Percentiles rank a stretch among this genome's conserved stretches.
Conservation (phyloP, 2,888 invertebrate species). For the Leptarthrus brevirostris region DNA sequence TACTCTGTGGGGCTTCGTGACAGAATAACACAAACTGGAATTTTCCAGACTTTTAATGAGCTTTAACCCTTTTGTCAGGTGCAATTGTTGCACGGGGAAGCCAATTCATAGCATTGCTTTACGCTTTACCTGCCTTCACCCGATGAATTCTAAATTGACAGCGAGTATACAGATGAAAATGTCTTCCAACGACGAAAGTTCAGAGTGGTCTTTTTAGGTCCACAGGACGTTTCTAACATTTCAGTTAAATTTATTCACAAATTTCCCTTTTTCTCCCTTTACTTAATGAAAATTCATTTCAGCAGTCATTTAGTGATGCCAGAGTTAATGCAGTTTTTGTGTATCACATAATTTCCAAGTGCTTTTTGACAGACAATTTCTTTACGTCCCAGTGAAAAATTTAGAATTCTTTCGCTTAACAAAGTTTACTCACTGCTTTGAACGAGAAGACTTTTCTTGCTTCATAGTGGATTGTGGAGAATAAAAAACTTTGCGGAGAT, state of each 20-base stretch:
- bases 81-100: constrained; percentile 26
- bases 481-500: too few relatives aligned
- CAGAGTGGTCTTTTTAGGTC: too few relatives aligned
- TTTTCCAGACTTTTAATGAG: constrained; percentile 24
- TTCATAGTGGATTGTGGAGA: too few relatives aligned
- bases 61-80: constrained; percentile 22
- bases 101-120: constrained; percentile 11
- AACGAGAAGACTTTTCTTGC: too few relatives aligned
- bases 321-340: constrained; percentile 13
- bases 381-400: too few relatives aligned
- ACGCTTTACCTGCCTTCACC: too few relatives aligned
- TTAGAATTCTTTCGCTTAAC: too few relatives aligned
- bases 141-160: too few relatives aligned
- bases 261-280: neutral
- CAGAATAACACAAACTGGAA: constrained; percentile 23
- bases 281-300: neutral
- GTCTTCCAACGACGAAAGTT: neutral
- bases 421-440: too few relatives aligned
- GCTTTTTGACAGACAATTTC: neutral
- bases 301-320: neutral
- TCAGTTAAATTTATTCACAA: constrained; percentile 13
- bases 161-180: too few relatives aligned
- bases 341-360: neutral
- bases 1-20: constrained; percentile 16
- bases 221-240: constrained; percentile 7